Evolutionary conservation across 1,140 invertebrate species (phyloP), one percentile per base, ranked within the genome.

Genomic region (Scaptomyza hsui): DNA sequence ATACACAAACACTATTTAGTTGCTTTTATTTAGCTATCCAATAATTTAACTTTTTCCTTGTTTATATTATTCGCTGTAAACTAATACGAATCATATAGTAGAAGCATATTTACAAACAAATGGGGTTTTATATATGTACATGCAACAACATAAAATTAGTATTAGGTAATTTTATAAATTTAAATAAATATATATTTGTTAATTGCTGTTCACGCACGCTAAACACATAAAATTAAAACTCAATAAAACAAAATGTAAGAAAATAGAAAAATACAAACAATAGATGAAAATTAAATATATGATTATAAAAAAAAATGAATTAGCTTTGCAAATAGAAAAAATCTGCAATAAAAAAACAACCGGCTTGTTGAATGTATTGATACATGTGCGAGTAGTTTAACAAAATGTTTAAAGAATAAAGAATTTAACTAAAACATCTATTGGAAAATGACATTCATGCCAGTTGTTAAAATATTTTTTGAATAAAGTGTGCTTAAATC

Each of bases 401-500:
- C 60, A 75, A 78, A 78, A 75, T 72, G 51, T 74, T 56, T 70
- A 74, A 65, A 75, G 26, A 68, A 59, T 6, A 24, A 16, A 70
- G 37, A 73, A 52, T 13, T 63, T 61, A 67, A 79, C 45, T 60
- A 53, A 56, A 57, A 59, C 63, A 80, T 80, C 57, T 63, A 61
- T 65, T 26, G 21, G 72, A 45, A 73, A 41, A 57, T 32, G 52
- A 86, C 81, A 85, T 85, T 85, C 29, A 69, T 85, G 80, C 69
- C 68, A 77, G 77, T 77, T 59, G 70, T 76, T 77, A 65, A 69
- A 77, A 52, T 86, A 86, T 85, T 68, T 72, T 69, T 45, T 21
- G 75, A 64, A 32, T 82, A 79, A 88, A 82, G 75, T 88, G 83
- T 86, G 83, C 83, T 86, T 86, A 81, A 86, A 75, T 42, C 16